Percentiles rank a stretch among this genome's conserved stretches.
Conservation (phyloP, 2,113 vertebrate species). For the Mastomys coucha region DNA sequence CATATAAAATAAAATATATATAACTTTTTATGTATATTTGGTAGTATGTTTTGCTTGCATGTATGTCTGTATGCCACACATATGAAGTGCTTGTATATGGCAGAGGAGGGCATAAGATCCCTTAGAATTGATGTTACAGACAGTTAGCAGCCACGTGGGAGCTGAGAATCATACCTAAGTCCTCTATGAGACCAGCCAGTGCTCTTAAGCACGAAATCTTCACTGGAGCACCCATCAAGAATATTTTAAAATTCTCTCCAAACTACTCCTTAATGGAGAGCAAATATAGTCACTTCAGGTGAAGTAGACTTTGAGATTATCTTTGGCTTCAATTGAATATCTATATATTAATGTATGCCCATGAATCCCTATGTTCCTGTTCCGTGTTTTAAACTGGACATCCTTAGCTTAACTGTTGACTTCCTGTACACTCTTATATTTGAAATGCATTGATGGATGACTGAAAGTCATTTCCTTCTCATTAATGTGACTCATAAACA, state of each 20-base stretch:
- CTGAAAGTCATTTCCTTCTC: background rate
- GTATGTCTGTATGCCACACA: background rate
- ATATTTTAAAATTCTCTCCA: background rate
- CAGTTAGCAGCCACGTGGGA: background rate
- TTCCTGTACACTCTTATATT: background rate
- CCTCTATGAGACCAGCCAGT: background rate
- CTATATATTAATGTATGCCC: background rate
- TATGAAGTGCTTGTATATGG: background rate
- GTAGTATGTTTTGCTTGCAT: background rate
- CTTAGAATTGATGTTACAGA: background rate
- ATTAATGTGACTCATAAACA: background rate
- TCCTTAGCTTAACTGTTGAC: background rate
- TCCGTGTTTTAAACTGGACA: background rate
- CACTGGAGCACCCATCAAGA: background rate
- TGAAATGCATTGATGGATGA: background rate
- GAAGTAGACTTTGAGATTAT: background rate
- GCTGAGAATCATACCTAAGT: background rate
- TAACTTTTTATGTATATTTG: background rate
- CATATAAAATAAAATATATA: background rate
- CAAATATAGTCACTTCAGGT: background rate
- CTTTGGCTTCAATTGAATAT: background rate
- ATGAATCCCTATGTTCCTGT: background rate
- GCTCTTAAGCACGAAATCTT: background rate
- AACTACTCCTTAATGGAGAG: conserved; percentile 15
- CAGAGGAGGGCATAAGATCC: background rate